Evolutionary conservation across 2,888 invertebrate species (phyloP).

Genomic region (Drosophila kanekoi): DNA sequence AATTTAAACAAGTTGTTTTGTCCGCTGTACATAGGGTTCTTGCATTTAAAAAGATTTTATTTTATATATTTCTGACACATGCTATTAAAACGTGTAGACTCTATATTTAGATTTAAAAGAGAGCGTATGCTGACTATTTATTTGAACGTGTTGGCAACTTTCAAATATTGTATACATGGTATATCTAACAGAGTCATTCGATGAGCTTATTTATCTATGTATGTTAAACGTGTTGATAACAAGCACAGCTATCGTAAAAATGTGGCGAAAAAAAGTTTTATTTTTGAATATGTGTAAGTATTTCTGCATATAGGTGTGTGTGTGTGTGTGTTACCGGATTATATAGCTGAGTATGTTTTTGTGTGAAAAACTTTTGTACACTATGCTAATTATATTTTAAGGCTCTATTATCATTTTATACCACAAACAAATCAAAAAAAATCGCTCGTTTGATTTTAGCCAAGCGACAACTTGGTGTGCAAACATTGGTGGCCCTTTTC

Average conservation of each 20-base stretch:
- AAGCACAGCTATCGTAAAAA: no score
- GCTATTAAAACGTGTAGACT: slow-evolving; percentile 62
- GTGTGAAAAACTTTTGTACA: slow-evolving; percentile 12
- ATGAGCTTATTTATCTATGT: no score
- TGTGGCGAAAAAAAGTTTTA: background rate
- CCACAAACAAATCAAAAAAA: slow-evolving; percentile 48
- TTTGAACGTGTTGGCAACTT: slow-evolving; percentile 27
- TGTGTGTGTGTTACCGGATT: slow-evolving; percentile 17
- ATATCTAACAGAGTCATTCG: background rate
- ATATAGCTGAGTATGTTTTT: no score
- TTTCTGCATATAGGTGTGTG: slow-evolving; percentile 12
- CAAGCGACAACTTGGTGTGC: slow-evolving; percentile 46
- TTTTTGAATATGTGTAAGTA: slow-evolving; percentile 38
- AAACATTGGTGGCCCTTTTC: slow-evolving; percentile 23
- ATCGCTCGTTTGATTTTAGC: slow-evolving; percentile 69
- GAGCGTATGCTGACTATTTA: background rate
- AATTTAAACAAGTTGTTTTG: slow-evolving; percentile 4
- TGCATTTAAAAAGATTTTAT: slow-evolving; percentile 6
- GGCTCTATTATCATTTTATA: slow-evolving; percentile 38
- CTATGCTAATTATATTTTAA: slow-evolving; percentile 59
- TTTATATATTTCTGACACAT: slow-evolving; percentile 50
- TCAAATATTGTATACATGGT: background rate
- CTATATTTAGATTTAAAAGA: slow-evolving; percentile 37
- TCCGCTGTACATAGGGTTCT: background rate
- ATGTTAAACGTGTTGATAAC: no score